Percentiles rank a stretch among this genome's conserved stretches.
Evolutionary conservation across 2,113 vertebrate species (phyloP).

Genomic region (Daphoenositta chrysoptera): DNA sequence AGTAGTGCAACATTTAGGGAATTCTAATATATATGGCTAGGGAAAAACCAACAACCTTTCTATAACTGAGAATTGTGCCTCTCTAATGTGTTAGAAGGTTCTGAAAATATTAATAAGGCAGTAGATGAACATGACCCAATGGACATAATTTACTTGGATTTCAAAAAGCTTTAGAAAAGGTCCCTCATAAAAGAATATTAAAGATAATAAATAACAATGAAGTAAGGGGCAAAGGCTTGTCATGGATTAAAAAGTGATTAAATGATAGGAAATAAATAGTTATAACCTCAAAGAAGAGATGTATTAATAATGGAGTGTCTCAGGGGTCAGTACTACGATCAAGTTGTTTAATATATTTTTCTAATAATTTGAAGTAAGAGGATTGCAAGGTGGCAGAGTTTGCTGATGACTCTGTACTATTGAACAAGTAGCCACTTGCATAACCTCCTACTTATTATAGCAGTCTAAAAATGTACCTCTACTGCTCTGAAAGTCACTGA

Average conservation of each 20-base stretch:
- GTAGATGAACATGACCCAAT: constrained; percentile 54
- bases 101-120: constrained; percentile 64
- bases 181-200: constrained; percentile 72
- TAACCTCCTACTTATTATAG: not conserved
- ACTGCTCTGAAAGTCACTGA: not conserved
- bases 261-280: constrained; percentile 66
- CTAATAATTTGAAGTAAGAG: constrained; percentile 43
- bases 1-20: not conserved
- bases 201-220: constrained; percentile 71
- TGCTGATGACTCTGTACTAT: not conserved
- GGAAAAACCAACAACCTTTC: not conserved
- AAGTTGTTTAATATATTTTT: constrained; percentile 52
- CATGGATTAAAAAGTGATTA: constrained; percentile 71
- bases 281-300: constrained; percentile 60
- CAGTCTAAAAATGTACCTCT: not conserved
- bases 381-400: constrained; percentile 21
- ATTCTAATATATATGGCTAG: not conserved
- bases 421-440: not conserved
- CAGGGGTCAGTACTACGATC: not conserved
- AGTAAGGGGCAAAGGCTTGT: constrained; percentile 63
- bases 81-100: constrained; percentile 39
- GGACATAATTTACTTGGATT: constrained; percentile 66
- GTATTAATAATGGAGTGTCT: constrained; percentile 55
- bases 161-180: constrained; percentile 66
- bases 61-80: not conserved